phyloP scores from a whole-genome alignment of 2,888 invertebrate species.

The Andrena fulva region DNA sequence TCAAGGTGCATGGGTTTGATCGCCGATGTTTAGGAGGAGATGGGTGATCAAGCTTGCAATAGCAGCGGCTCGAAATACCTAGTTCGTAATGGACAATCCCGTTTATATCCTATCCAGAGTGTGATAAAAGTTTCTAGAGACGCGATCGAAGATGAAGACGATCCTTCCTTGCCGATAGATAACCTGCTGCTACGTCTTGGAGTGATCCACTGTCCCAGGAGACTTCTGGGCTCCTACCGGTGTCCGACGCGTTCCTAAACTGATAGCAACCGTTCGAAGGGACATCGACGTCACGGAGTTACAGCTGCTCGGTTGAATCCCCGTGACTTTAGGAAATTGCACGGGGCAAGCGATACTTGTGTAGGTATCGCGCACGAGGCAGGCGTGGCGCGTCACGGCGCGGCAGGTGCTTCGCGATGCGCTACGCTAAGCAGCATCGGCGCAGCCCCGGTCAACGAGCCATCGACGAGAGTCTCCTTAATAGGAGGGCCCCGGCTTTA shows the following conservation, averaged over 20 bases:
- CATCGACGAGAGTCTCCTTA: slow-evolving; percentile 71
- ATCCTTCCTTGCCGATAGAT: too few relatives aligned
- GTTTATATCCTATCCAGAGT: too few relatives aligned
- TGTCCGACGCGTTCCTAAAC: slow-evolving; percentile 17
- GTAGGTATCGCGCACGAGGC: slow-evolving; percentile 25
- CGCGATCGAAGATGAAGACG: too few relatives aligned
- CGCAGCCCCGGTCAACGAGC: slow-evolving; percentile 60
- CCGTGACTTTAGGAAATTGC: slow-evolving; percentile 60
- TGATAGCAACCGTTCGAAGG: slow-evolving; percentile 4
- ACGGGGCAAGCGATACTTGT: slow-evolving; percentile 38
- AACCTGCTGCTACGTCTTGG: too few relatives aligned
- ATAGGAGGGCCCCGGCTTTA: slow-evolving; percentile 77
- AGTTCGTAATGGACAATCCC: too few relatives aligned
- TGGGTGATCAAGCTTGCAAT: neutral
- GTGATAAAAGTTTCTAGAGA: too few relatives aligned
- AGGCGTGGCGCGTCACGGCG: slow-evolving; percentile 62
- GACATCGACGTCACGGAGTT: slow-evolving; percentile 11
- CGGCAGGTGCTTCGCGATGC: slow-evolving; percentile 72
- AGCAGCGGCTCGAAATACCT: too few relatives aligned
- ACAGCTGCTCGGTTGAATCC: slow-evolving; percentile 43
- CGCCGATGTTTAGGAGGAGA: neutral
- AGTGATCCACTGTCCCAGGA: too few relatives aligned
- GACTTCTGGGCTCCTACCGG: too few relatives aligned
- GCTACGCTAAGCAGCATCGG: slow-evolving; percentile 65
- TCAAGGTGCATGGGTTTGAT: neutral